Conservation (phyloP, 2,888 invertebrate species). For the Druceiella hillmani region DNA sequence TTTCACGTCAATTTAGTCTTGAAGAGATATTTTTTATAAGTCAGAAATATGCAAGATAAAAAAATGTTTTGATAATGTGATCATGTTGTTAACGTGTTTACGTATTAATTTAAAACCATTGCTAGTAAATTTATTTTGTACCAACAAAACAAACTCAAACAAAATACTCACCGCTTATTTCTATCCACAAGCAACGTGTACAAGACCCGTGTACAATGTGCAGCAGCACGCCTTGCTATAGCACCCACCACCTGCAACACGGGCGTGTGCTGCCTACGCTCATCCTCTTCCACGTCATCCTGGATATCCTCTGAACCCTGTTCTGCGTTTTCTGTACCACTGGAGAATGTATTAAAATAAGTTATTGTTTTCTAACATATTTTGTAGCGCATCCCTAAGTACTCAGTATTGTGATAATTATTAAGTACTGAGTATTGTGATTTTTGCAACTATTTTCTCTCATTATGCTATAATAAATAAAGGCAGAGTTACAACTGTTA, state of each 20-base stretch:
- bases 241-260: slow-evolving; percentile 71
- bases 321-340: slow-evolving; percentile 35
- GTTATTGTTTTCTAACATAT: slow-evolving; percentile 2
- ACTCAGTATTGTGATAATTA: no score
- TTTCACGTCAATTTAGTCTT: no score
- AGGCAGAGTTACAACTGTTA: no score
- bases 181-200: slow-evolving; percentile 62
- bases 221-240: slow-evolving; percentile 57
- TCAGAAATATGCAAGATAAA: no score
- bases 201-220: slow-evolving; percentile 61
- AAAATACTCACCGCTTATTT: slow-evolving; percentile 44
- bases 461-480: no score
- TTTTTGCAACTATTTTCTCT: no score
- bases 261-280: slow-evolving; percentile 47
- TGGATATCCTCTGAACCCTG: slow-evolving; percentile 35
- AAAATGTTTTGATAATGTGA: no score
- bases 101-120: no score
- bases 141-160: not conserved
- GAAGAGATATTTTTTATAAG: no score
- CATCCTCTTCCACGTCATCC: slow-evolving; percentile 43
- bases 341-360: slow-evolving; percentile 19
- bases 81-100: no score
- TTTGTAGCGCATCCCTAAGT: slow-evolving; percentile 2
- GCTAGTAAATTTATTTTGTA: not conserved
- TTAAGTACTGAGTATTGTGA: no score